Conservation (phyloP, 1,140 invertebrate species). For the Homalodisca vitripennis region DNA sequence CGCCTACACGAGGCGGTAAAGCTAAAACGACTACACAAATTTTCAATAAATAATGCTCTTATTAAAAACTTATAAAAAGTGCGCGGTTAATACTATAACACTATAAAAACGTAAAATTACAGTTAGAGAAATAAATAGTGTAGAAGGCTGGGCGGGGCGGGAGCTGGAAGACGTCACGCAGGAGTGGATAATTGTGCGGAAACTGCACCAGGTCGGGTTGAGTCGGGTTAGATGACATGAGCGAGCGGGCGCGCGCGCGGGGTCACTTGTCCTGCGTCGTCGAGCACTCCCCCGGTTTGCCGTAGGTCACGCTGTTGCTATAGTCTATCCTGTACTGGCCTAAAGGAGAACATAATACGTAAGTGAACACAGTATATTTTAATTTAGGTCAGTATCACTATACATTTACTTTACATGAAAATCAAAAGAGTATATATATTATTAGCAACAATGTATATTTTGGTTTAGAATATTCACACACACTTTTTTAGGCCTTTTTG, state of each 20-base stretch:
- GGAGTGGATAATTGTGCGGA: not conserved
- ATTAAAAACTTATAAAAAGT: slow-evolving; percentile 20
- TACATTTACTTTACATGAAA: too few species aligned
- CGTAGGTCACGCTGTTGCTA: slow-evolving; percentile 25
- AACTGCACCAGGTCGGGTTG: not conserved
- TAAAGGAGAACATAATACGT: too few species aligned
- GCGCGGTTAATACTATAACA: not conserved
- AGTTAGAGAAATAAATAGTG: not conserved
- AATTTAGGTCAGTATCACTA: too few species aligned
- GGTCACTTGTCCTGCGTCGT: slow-evolving; percentile 34
- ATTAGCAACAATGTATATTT: too few species aligned
- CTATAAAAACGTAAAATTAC: not conserved
- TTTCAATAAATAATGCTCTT: slow-evolving; percentile 4
- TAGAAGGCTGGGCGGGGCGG: not conserved
- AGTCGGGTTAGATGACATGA: not conserved
- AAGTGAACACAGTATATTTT: too few species aligned
- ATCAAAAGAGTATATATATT: too few species aligned
- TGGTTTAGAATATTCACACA: too few species aligned
- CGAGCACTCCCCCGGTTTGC: slow-evolving; percentile 29
- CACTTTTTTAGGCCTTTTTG: too few species aligned
- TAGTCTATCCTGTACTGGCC: slow-evolving; percentile 36
- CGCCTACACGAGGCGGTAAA: not conserved
- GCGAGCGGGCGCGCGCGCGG: not conserved
- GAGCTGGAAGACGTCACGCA: not conserved
- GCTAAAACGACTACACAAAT: not conserved